These are phyloP conservation scores for Bedellia somnulentella DNA, from an alignment of 2,888 invertebrate genomes.

Conservation along the genomic window DNA sequence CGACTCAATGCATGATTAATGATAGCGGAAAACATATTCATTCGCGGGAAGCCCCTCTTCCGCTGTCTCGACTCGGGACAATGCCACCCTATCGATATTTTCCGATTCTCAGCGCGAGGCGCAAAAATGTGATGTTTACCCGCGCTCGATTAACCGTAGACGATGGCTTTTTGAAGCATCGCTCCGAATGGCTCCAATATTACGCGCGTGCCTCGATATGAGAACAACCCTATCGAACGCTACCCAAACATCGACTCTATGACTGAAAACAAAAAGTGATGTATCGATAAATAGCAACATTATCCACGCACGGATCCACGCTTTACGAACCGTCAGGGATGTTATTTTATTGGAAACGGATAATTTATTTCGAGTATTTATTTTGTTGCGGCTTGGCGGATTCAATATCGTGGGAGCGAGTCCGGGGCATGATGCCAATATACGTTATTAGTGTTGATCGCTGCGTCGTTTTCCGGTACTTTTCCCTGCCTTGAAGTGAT, in stretches of 20 bases:
- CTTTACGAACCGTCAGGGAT: constrained; percentile 27
- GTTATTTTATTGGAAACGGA: constrained; percentile 55
- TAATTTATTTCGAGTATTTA: constrained; percentile 56
- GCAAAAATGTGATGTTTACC: constrained; percentile 53
- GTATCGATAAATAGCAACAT: constrained; percentile 5
- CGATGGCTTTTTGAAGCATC: constrained; percentile 45
- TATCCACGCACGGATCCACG: neutral
- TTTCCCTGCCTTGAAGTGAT: neutral
- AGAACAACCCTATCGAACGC: neutral
- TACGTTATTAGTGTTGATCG: neutral
- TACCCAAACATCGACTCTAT: neutral
- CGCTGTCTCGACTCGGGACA: constrained; percentile 26
- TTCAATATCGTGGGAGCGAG: constrained; percentile 41
- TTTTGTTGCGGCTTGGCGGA: constrained; percentile 35
- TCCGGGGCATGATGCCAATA: too few species aligned
- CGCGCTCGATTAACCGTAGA: constrained; percentile 49
- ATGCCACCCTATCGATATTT: constrained; percentile 38
- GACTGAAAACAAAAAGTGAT: neutral
- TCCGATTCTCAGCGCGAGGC: constrained; percentile 35
- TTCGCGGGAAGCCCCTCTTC: constrained; percentile 33
- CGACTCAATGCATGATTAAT: constrained; percentile 54
- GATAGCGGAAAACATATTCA: constrained; percentile 39
- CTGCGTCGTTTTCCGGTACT: neutral
- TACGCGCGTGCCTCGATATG: constrained; percentile 25
- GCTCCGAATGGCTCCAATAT: constrained; percentile 24